Base-by-base conservation (phyloP, 23 tunicate species). In the Halocynthia aurantium region DNA sequence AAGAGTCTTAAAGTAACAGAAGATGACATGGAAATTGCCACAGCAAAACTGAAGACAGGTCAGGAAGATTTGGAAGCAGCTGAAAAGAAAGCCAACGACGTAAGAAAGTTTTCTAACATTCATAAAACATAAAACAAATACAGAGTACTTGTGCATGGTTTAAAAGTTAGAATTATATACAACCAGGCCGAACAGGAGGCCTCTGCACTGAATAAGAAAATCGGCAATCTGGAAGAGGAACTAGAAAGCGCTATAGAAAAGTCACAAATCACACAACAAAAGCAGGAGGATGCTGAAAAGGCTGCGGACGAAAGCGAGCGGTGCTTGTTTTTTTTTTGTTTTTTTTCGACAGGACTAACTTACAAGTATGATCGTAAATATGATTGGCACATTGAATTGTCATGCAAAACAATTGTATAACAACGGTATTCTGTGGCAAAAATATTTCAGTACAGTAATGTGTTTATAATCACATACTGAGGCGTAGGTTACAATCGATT, bases 291-390 rank as follows among this genome's bases (percentile, higher is more conserved):
- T 13, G 83, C 83, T 70, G 83, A 80, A 71, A 80, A 80, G 62
- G 73, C 73, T 52, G 83, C 83, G 10, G 83, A 80, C 53, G 83
- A 80, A 52, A 65, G 76, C 78, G 83, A 80, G 56, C 83, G 83
- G 78, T 74, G 5, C 55, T 69, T 31, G 44, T 31, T 31, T 1
- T 31, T 31, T 31, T 4, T 31, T 31, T 31, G 44, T 31, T 31
- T 31, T 4, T 31, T 31, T 31, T 4, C 44, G 44, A 31, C 4
- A 31, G 44, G 44, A 31, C 44, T 31, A 31, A 4, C 44, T 31
- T 31, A 31, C 44, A 31, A 31, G 44, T 31, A 31, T 31, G 44
- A 31, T 31, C 44, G 44, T 31, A 31, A 31, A 31, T 31, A 31
- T 31, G 44, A 31, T 31, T 31, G 44, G 44, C 44, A 31, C 44